Evolutionary conservation across 2,888 invertebrate genomes (phyloP).

Genomic region (Andrena hattorfiana): DNA sequence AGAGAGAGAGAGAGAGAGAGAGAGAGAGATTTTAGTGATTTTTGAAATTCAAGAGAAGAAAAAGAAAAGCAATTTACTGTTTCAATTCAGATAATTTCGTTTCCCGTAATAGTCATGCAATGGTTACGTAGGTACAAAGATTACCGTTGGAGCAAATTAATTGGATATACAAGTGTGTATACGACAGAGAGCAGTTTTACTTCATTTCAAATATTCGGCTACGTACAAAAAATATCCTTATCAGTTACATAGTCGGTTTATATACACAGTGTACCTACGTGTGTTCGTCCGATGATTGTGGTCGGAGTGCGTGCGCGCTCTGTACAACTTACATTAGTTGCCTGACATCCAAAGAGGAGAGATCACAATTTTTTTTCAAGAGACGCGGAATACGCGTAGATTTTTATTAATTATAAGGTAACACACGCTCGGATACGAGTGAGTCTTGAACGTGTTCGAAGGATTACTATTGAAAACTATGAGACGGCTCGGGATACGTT

Average conservation of each 20-base stretch:
- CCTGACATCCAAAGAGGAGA: slow-evolving; percentile 59
- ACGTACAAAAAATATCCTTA: slow-evolving; percentile 74
- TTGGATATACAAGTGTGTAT: slow-evolving; percentile 42
- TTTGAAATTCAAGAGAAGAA: neutral
- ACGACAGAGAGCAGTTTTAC: slow-evolving; percentile 45
- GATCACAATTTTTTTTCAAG: slow-evolving; percentile 50
- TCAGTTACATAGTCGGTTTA: slow-evolving; percentile 61
- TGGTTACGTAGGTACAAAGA: slow-evolving; percentile 31
- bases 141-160: slow-evolving; percentile 44
- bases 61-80: slow-evolving; percentile 12
- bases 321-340: slow-evolving; percentile 58
- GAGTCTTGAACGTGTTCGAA: neutral
- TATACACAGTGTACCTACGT: slow-evolving; percentile 67
- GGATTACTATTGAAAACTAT: neutral
- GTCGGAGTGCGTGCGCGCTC: slow-evolving; percentile 60
- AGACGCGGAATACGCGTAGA: slow-evolving; percentile 7
- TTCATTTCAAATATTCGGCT: slow-evolving; percentile 50
- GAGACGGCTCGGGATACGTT: neutral
- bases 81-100: slow-evolving; percentile 5
- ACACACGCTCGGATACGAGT: slow-evolving; percentile 27
- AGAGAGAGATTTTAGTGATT: slow-evolving; percentile 3
- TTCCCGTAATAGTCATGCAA: slow-evolving; percentile 16
- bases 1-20: slow-evolving; percentile 6
- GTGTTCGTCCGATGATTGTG: slow-evolving; percentile 65
- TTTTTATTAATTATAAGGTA: slow-evolving; percentile 29